A percentile compares a stretch with the other conserved stretches of the same genome.
Conservation (phyloP, 2,797 vertebrate genomes). For the Acridotheres tristis region DNA sequence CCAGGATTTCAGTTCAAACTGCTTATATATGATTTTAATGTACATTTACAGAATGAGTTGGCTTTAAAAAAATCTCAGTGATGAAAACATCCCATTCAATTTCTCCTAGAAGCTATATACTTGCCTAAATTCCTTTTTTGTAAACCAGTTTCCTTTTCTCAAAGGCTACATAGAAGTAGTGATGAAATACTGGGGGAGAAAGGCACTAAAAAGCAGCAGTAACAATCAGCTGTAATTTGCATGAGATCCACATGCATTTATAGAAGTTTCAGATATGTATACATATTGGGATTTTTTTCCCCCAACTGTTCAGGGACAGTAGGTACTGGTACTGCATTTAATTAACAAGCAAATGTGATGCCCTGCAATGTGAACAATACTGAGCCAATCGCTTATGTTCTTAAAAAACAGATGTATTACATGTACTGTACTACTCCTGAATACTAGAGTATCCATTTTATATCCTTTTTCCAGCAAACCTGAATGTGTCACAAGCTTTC, state of each 20-base stretch:
- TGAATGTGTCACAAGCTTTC: constrained; percentile 28
- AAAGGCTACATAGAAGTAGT: not conserved
- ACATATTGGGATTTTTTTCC: constrained; percentile 58
- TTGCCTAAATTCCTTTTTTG: not conserved
- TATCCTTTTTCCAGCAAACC: constrained; percentile 53
- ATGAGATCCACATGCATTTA: constrained; percentile 49
- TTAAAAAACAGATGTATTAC: constrained; percentile 71
- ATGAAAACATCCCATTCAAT: constrained; percentile 49
- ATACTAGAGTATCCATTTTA: constrained; percentile 60
- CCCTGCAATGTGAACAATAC: constrained; percentile 74
- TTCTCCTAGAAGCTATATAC: constrained; percentile 23
- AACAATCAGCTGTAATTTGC: constrained; percentile 54
- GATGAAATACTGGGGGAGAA: constrained; percentile 17
- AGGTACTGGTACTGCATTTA: constrained; percentile 73
- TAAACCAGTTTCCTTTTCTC: constrained; percentile 26
- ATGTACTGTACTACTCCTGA: constrained; percentile 48
- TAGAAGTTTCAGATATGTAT: constrained; percentile 69
- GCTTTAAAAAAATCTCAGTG: constrained; percentile 6
- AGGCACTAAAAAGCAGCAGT: constrained; percentile 5
- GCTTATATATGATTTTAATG: not conserved
- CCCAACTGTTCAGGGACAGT: constrained; percentile 70
- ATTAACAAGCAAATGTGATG: constrained; percentile 79
- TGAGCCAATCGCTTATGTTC: constrained; percentile 65
- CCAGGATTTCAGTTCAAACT: constrained; percentile 22
- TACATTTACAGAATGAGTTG: constrained; percentile 15